Evolutionary conservation across 2,113 vertebrate genomes (phyloP).

Genomic region (Amphiprion percula): DNA sequence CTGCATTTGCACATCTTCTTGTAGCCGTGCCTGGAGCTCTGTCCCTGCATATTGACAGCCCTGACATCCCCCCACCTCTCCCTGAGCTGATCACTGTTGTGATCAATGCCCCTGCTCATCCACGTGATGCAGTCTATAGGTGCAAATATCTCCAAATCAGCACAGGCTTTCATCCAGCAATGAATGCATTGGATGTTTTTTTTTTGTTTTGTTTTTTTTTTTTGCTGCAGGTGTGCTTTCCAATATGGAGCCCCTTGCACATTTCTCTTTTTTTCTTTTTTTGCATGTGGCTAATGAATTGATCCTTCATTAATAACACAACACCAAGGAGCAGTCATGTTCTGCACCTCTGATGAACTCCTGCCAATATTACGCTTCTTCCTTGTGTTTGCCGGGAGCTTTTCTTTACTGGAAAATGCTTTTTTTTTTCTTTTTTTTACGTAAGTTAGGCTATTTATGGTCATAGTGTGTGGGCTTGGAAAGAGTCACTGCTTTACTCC

Average conservation of each 20-base stretch:
- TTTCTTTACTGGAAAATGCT: neutral
- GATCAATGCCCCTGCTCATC: constrained; percentile 62
- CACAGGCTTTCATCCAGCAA: constrained; percentile 24
- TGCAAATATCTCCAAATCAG: constrained; percentile 47
- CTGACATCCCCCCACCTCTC: constrained; percentile 17
- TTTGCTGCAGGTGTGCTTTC: constrained; percentile 61
- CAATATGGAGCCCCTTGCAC: constrained; percentile 47
- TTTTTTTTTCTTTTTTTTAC: constrained; percentile 53
- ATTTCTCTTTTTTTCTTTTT: constrained; percentile 48
- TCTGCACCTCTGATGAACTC: constrained; percentile 40
- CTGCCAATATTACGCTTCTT: constrained; percentile 28
- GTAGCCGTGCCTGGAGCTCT: neutral
- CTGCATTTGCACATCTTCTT: constrained; percentile 35
- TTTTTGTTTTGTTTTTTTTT: constrained; percentile 20
- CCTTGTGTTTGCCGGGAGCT: neutral
- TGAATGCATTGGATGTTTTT: constrained; percentile 2
- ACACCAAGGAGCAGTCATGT: constrained; percentile 56
- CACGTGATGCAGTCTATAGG: constrained; percentile 66
- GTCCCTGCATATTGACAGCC: constrained; percentile 48
- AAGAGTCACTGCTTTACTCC: constrained; percentile 66
- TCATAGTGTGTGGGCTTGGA: constrained; percentile 69
- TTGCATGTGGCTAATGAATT: constrained; percentile 66
- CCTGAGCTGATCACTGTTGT: constrained; percentile 55
- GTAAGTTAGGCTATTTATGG: constrained; percentile 74
- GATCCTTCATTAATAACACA: constrained; percentile 69